These are phyloP conservation scores for Cosmopolites sordidus DNA, from an alignment of 2,888 invertebrate species.

Conservation along the genomic window DNA sequence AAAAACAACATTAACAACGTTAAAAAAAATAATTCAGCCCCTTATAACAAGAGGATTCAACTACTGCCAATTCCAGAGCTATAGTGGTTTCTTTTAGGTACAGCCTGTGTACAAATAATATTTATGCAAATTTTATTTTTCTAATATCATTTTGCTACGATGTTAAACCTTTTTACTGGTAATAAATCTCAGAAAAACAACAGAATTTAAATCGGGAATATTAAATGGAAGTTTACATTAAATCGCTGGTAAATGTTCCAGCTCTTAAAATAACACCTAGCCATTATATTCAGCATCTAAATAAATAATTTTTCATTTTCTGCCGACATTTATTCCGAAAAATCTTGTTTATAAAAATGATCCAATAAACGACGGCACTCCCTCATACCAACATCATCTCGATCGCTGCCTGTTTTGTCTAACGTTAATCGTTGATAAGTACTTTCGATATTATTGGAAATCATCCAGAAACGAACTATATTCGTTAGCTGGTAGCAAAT, in stretches of 20 bases:
- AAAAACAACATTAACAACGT: too few relatives aligned
- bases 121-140: too few relatives aligned
- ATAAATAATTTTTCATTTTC: slow-evolving; percentile 9
- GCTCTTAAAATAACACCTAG: slow-evolving; percentile 13
- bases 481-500: slow-evolving; percentile 34
- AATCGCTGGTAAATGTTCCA: background rate
- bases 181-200: too few relatives aligned
- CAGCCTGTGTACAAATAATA: too few relatives aligned
- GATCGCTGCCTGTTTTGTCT: slow-evolving; percentile 16
- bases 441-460: slow-evolving; percentile 39
- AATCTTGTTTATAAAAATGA: slow-evolving; percentile 15
- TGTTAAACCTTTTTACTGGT: too few relatives aligned
- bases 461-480: slow-evolving; percentile 41
- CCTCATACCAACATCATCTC: background rate
- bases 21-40: too few relatives aligned
- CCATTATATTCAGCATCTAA: slow-evolving; percentile 5
- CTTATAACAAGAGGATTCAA: too few relatives aligned
- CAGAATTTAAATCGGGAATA: background rate
- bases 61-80: too few relatives aligned
- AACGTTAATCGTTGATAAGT: slow-evolving; percentile 36
- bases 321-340: slow-evolving; percentile 5
- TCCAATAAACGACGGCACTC: slow-evolving; percentile 13
- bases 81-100: too few relatives aligned
- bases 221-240: slow-evolving; percentile 7
- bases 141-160: too few relatives aligned